A percentile compares a stretch with the other conserved stretches of the same genome.
phyloP scores from a whole-genome alignment of 2,888 invertebrate genomes.

The Kryphioiulus occultus region DNA sequence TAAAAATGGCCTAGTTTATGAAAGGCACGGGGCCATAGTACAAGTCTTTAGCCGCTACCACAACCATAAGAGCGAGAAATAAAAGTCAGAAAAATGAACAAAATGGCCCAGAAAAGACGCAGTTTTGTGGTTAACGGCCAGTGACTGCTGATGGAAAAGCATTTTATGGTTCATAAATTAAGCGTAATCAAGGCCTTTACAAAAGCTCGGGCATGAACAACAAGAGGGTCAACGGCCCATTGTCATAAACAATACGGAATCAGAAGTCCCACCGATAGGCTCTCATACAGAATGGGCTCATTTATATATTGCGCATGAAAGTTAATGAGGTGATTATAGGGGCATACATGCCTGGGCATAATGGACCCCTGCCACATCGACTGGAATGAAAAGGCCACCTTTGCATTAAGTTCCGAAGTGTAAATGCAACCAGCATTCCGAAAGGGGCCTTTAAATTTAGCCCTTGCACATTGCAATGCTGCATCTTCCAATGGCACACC shows the following conservation, averaged over 20 bases:
- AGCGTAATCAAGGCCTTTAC: conserved; percentile 23
- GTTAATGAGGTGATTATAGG: conserved; percentile 23
- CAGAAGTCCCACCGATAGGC: conserved; percentile 3
- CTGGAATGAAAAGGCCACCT: neutral
- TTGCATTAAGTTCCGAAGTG: neutral
- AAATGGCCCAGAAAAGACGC: conserved; percentile 13
- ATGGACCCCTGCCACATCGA: neutral
- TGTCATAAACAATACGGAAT: conserved; percentile 17
- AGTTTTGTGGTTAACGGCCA: conserved; percentile 23
- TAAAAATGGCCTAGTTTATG: neutral
- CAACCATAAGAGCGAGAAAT: neutral
- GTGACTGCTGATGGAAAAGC: conserved; percentile 23
- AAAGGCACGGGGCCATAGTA: neutral
- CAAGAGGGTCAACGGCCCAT: conserved; percentile 17
- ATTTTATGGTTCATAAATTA: conserved; percentile 23
- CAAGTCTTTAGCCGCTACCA: neutral
- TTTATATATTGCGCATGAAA: conserved; percentile 1
- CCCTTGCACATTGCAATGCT: neutral
- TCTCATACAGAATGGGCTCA: conserved; percentile 7
- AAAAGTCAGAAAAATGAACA: conserved; percentile 16
- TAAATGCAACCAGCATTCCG: neutral
- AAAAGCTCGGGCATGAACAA: conserved; percentile 15
- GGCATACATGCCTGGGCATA: neutral
- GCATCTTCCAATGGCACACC: neutral
- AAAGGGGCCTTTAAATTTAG: neutral